These are phyloP conservation scores for Kradibia gibbosae DNA, from an alignment of 1,140 invertebrate species.

Conservation along the genomic window DNA sequence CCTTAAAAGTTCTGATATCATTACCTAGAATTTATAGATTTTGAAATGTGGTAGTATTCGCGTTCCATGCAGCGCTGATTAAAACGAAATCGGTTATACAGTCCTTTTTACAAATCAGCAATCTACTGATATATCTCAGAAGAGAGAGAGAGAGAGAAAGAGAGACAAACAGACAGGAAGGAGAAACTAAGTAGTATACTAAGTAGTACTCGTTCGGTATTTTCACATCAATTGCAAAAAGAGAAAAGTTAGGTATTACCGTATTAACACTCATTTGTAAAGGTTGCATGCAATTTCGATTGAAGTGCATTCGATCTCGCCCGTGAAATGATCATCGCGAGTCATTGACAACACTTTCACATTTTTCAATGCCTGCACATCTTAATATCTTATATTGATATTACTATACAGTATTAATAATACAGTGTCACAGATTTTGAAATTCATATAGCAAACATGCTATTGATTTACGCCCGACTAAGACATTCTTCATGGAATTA, in stretches of 20 bases:
- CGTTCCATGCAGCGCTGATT: slow-evolving; percentile 5
- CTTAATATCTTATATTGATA: neutral
- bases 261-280: slow-evolving; percentile 37
- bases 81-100: slow-evolving; percentile 9
- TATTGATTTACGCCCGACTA: no score
- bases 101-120: slow-evolving; percentile 26
- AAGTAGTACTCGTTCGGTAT: slow-evolving; percentile 28
- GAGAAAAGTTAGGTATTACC: slow-evolving; percentile 18
- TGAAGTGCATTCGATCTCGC: slow-evolving; percentile 7
- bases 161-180: neutral
- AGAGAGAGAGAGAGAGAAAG: neutral
- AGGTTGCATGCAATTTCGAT: neutral
- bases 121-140: neutral
- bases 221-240: slow-evolving; percentile 22
- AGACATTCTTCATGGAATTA: neutral
- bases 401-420: neutral
- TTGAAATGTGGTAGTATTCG: no score
- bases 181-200: slow-evolving; percentile 37
- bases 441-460: no score
- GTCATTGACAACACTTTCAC: neutral
- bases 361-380: neutral
- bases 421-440: neutral
- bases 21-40: neutral
- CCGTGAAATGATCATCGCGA: neutral
- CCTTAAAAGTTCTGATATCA: no score